phyloP scores from a whole-genome alignment of 2,797 vertebrate genomes.

The Sternotherus odoratus region DNA sequence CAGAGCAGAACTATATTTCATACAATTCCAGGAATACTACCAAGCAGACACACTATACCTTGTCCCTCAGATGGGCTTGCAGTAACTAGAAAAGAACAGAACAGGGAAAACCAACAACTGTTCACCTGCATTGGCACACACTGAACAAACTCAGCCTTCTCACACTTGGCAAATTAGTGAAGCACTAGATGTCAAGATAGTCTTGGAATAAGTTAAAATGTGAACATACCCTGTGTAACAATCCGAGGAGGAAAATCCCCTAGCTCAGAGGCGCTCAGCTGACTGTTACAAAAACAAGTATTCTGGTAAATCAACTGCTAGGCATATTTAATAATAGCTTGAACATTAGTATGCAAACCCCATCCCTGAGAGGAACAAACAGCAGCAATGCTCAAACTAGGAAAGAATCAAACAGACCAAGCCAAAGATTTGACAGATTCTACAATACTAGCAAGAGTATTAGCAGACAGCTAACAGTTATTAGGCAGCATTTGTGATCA shows the following conservation, averaged over 20 bases:
- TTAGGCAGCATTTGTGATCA: neutral
- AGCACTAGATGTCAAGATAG: neutral
- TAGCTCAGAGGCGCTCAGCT: neutral
- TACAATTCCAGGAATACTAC: constrained; percentile 24
- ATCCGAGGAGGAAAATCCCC: neutral
- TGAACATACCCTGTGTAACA: neutral
- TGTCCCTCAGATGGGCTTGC: neutral
- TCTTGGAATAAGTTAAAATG: neutral
- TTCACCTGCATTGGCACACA: neutral
- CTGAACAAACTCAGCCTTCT: neutral
- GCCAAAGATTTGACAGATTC: neutral
- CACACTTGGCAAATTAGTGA: neutral
- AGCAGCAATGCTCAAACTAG: neutral
- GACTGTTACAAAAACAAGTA: neutral
- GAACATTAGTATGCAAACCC: neutral
- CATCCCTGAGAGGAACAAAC: neutral
- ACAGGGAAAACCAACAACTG: neutral
- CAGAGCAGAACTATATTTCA: constrained; percentile 12
- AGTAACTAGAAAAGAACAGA: neutral
- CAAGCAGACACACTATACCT: neutral
- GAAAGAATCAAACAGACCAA: neutral
- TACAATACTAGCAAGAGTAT: neutral
- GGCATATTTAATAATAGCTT: neutral
- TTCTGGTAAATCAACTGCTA: neutral
- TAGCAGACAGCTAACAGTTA: neutral